Evolutionary conservation across 2,113 vertebrate genomes (phyloP), one percentile per base, ranked within the genome.

Genomic region (Eleginops maclovinus): DNA sequence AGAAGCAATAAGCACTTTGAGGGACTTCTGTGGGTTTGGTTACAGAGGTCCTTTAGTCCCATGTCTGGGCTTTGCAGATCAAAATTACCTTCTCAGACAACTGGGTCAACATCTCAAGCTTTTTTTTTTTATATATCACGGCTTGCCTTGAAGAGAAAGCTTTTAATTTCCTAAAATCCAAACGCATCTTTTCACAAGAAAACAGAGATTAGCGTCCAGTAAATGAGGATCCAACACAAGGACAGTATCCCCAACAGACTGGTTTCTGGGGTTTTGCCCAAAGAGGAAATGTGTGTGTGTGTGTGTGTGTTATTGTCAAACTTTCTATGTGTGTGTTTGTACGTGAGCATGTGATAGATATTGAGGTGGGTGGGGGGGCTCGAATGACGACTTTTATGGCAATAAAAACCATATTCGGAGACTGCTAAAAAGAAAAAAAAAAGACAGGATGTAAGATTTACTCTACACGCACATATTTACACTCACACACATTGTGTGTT

Each of bases 391-490:
- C 79, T 81, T 89, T 80, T 86, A 91, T 84, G 79, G 83, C 81
- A 77, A 87, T 51, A 60, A 84, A 84, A 83, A 86, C 77, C 85
- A 90, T 89, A 89, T 86, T 85, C 50, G 81, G 79, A 91, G 85
- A 93, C 83, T 86, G 70, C 79, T 82, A 73, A 41, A 83, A 75
- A 81, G 56, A 85, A 87, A 91, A 68, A 50, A 75, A 84, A 70
- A 79, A 88, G 91, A 93, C 91, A 90, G 93, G 92, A 93, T 94
- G 93, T 94, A 91, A 87, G 88, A 94, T 73, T 89, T 91, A 92
- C 85, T 93, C 79, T 93, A 91, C 92, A 94, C 91, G 88, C 92
- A 93, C 93, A 92, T 92, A 89, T 93, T 89, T 92, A 93, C 93
- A 93, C 91, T 84, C 89, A 78, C 92, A 92, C 93, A 92, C 84